Evolutionary conservation across 2,888 invertebrate species (phyloP).

Genomic region (Steromphala cineraria): DNA sequence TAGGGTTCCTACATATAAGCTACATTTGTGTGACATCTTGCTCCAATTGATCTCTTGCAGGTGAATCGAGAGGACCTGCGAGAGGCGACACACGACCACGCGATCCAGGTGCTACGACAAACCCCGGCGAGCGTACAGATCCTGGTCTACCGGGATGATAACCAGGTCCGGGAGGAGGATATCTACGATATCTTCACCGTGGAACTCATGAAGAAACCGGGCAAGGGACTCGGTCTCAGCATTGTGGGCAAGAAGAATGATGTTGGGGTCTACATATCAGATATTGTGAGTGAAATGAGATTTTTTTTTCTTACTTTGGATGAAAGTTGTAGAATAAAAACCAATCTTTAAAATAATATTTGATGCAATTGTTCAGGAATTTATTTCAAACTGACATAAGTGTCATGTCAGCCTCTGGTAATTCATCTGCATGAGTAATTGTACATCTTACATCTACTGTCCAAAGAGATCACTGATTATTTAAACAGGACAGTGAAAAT

Average conservation of each 20-base stretch:
- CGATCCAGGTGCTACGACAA: constrained; percentile 83
- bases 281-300: constrained; percentile 83
- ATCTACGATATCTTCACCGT: constrained; percentile 81
- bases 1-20: not conserved
- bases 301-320: too few species aligned
- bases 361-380: too few species aligned
- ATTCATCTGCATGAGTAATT: too few species aligned
- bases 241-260: constrained; percentile 84
- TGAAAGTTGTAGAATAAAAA: too few species aligned
- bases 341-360: too few species aligned
- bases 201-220: constrained; percentile 90
- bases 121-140: constrained; percentile 88
- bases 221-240: constrained; percentile 85
- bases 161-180: constrained; percentile 78
- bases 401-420: too few species aligned
- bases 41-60: constrained; percentile 60
- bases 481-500: too few species aligned
- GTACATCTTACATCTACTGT: too few species aligned
- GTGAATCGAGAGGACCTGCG: constrained; percentile 88
- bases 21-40: not conserved
- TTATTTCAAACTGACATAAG: too few species aligned
- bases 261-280: constrained; percentile 92
- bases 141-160: constrained; percentile 83
- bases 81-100: constrained; percentile 88
- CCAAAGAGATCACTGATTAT: too few species aligned